Evolutionary conservation across 1,140 invertebrate genomes (phyloP).

Genomic region (Pteromalus puparum): DNA sequence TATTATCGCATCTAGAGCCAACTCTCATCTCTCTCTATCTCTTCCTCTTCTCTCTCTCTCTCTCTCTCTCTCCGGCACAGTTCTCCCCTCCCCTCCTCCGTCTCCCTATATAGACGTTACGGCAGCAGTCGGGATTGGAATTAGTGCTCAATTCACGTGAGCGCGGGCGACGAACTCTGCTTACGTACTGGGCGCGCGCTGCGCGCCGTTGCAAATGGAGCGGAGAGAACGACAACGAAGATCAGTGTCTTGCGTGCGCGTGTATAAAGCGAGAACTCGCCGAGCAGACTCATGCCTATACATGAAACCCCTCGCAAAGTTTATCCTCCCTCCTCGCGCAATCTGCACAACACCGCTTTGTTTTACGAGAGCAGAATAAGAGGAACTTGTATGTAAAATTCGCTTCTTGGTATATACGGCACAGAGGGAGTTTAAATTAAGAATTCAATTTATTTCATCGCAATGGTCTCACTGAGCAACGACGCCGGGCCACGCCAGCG

Average conservation of each 20-base stretch:
- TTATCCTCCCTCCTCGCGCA: too few species aligned
- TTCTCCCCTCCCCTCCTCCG: too few species aligned
- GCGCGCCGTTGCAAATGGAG: background rate
- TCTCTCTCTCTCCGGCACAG: background rate
- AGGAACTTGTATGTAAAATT: too few species aligned
- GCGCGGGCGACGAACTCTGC: slow-evolving; percentile 8
- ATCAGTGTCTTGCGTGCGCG: slow-evolving; percentile 5
- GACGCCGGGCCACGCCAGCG: background rate
- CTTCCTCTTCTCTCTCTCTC: background rate
- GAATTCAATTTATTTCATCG: slow-evolving; percentile 1
- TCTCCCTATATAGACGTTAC: slow-evolving; percentile 7
- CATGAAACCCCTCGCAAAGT: too few species aligned
- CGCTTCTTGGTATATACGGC: too few species aligned
- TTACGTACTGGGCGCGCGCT: background rate
- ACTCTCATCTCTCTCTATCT: background rate
- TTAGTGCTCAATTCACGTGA: slow-evolving; percentile 47
- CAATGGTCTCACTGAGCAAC: background rate
- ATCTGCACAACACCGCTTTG: too few species aligned
- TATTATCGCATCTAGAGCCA: slow-evolving; percentile 34
- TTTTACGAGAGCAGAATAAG: too few species aligned
- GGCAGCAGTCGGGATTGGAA: slow-evolving; percentile 28
- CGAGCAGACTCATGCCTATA: background rate
- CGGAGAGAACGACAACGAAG: slow-evolving; percentile 25
- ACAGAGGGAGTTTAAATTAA: background rate
- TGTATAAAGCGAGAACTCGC: background rate